These are phyloP conservation scores for Nannospalax galili DNA, from an alignment of 2,113 vertebrate species.

Conservation along the genomic window DNA sequence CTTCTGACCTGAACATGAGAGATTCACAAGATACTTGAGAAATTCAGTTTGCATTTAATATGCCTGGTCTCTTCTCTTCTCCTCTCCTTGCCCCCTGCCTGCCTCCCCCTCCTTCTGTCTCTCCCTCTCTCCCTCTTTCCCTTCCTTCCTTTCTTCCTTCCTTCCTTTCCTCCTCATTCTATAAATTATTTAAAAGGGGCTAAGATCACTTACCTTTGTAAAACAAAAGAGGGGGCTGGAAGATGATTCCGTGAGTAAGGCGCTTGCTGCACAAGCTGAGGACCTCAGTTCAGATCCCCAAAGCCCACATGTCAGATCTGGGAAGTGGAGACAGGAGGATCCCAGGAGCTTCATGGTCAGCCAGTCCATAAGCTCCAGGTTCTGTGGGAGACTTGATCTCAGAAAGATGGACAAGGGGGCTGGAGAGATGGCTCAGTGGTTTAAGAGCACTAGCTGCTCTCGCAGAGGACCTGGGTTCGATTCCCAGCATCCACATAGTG, in stretches of 20 bases:
- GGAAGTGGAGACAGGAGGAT: no score
- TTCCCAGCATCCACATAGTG: no score
- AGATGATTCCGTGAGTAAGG: background rate
- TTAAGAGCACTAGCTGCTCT: no score
- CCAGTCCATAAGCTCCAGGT: background rate
- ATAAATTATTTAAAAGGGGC: background rate
- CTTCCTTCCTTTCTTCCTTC: background rate
- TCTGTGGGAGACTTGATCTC: background rate
- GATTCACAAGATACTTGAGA: slow-evolving; percentile 47
- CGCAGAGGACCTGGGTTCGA: no score
- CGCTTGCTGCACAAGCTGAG: background rate
- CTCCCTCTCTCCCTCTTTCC: no score
- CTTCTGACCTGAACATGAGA: slow-evolving; percentile 39
- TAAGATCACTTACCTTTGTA: background rate
- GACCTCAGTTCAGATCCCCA: background rate
- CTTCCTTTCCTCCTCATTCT: background rate
- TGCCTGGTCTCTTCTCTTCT: background rate
- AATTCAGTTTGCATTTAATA: slow-evolving; percentile 20
- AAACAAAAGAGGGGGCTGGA: background rate
- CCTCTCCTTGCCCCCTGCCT: background rate
- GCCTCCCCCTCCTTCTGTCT: background rate
- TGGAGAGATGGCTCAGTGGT: no score
- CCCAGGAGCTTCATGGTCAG: no score
- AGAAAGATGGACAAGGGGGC: no score
- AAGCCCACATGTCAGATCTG: background rate